Evolutionary conservation across 64 coral and sea anemone species (phyloP).

Genomic region (Catalaphyllia jardinei): DNA sequence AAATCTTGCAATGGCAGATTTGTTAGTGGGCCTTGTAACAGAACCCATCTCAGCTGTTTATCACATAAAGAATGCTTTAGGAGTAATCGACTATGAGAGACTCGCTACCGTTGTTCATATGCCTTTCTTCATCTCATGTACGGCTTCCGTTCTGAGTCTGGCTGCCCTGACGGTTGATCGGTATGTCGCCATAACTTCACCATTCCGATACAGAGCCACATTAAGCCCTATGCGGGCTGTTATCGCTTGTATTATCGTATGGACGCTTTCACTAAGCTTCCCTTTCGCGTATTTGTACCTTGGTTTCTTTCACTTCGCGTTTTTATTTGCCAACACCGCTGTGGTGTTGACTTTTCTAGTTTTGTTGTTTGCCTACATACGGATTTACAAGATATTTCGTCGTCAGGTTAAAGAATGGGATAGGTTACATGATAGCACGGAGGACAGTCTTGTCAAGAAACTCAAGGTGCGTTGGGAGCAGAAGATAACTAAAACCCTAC

Average conservation of each 20-base stretch:
- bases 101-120: constrained; percentile 63
- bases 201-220: constrained; percentile 67
- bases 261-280: constrained; percentile 75
- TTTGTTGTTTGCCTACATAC: constrained; percentile 74
- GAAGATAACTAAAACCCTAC: constrained; percentile 89
- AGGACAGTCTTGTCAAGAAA: constrained; percentile 68
- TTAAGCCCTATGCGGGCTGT: constrained; percentile 71
- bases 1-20: constrained; percentile 89
- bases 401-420: constrained; percentile 83
- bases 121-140: constrained; percentile 95
- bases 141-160: constrained; percentile 90
- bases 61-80: constrained; percentile 79
- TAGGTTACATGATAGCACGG: constrained; percentile 69
- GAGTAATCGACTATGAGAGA: constrained; percentile 29
- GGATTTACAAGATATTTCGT: constrained; percentile 87
- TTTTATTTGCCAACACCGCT: constrained; percentile 89
- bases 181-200: constrained; percentile 82
- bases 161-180: constrained; percentile 77
- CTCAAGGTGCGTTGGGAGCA: constrained; percentile 61
- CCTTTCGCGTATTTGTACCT: constrained; percentile 83
- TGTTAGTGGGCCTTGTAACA: constrained; percentile 89
- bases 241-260: constrained; percentile 47
- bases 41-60: constrained; percentile 73
- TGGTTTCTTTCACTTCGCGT: constrained; percentile 77
- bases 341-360: constrained; percentile 81